Percentiles rank a stretch among this genome's conserved stretches.
These are phyloP conservation scores for Rhyacichthys aspro DNA, from an alignment of 2,797 vertebrate genomes.

Conservation along the genomic window DNA sequence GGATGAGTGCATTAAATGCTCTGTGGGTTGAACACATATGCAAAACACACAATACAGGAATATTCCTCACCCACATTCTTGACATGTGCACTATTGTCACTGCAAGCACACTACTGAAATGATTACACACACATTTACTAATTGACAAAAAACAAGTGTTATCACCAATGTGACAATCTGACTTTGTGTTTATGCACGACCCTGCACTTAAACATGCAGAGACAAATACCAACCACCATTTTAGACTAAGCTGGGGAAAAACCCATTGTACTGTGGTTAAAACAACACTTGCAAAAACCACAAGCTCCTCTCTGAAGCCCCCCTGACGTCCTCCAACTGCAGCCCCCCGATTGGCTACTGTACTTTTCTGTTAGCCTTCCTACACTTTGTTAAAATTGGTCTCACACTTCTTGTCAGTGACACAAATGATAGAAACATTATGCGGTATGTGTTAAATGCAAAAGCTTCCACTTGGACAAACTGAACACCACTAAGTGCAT, in stretches of 20 bases:
- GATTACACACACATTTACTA: too few species aligned
- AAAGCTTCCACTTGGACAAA: constrained; percentile 22
- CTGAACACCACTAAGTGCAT: too few species aligned
- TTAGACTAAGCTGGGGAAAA: constrained; percentile 42
- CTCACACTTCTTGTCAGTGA: constrained; percentile 14
- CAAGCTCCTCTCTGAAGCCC: constrained; percentile 24
- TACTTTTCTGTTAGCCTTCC: constrained; percentile 48
- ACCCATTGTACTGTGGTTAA: constrained; percentile 45
- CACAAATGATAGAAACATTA: constrained; percentile 42
- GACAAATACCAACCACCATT: constrained; percentile 1
- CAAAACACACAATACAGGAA: background rate
- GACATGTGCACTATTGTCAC: background rate
- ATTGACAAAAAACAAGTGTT: background rate
- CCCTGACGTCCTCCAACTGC: constrained; percentile 25
- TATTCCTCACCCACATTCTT: background rate
- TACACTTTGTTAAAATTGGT: constrained; percentile 16
- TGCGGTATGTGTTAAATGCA: constrained; percentile 2
- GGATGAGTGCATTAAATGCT: constrained; percentile 4
- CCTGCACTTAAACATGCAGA: constrained; percentile 20
- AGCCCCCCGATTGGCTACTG: constrained; percentile 11
- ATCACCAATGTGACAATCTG: background rate
- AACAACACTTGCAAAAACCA: constrained; percentile 31
- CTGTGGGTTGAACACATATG: background rate
- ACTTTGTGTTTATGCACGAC: background rate
- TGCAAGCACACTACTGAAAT: too few species aligned